Percentiles rank a stretch among this genome's conserved stretches.
Evolutionary conservation across 1,140 invertebrate species (phyloP).

Genomic region (Sitobion miscanthi): DNA sequence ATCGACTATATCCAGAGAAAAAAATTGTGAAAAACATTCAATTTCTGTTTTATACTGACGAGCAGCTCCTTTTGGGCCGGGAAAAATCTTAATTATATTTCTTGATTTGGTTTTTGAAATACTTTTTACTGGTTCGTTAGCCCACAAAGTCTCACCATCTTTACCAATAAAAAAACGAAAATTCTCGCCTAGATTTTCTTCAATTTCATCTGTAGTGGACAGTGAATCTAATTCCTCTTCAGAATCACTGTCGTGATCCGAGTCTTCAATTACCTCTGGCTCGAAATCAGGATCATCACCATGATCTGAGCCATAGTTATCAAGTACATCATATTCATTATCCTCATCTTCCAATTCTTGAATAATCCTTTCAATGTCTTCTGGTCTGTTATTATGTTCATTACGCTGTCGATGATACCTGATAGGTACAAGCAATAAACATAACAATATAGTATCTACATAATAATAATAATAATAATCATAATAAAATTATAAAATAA

Average conservation of each 20-base stretch:
- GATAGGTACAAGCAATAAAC: too few species aligned
- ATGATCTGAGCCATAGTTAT: background rate
- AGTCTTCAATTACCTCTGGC: background rate
- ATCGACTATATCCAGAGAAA: background rate
- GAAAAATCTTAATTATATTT: background rate
- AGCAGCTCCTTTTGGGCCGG: background rate
- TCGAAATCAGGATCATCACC: background rate
- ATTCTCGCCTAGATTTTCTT: background rate
- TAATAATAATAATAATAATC: too few species aligned
- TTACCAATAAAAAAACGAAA: slow-evolving; percentile 5
- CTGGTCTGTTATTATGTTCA: background rate
- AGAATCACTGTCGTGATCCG: background rate
- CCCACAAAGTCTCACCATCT: background rate
- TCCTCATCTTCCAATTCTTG: background rate
- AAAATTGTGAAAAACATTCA: background rate
- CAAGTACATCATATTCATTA: background rate
- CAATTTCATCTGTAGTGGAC: background rate
- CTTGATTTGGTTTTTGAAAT: background rate
- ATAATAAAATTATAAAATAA: too few species aligned
- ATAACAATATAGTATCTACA: too few species aligned
- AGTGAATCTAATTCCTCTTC: background rate
- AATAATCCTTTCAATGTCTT: background rate
- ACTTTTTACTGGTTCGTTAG: background rate
- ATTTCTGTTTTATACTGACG: background rate
- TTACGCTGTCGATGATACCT: too few species aligned